Evolutionary conservation across 2,113 vertebrate genomes (phyloP).

Genomic region (Odocoileus virginianus): DNA sequence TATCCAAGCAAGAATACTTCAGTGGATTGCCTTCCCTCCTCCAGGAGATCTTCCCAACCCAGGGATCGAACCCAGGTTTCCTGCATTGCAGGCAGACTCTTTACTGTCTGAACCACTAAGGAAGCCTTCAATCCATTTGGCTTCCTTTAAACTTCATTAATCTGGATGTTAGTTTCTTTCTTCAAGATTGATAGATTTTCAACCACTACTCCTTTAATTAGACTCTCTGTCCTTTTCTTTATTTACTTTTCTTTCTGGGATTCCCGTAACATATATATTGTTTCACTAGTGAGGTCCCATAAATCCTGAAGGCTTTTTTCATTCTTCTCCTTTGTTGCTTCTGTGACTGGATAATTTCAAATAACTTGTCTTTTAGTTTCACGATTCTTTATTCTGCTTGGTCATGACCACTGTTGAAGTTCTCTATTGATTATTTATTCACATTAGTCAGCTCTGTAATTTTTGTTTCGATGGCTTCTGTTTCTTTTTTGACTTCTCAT

Average conservation of each 20-base stretch:
- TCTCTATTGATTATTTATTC: not conserved
- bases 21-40: not conserved
- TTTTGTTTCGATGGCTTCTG: not conserved
- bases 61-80: not conserved
- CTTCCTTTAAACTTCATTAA: not conserved
- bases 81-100: not conserved
- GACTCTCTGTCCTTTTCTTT: not conserved
- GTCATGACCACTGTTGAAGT: not conserved
- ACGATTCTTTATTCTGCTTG: not conserved
- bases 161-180: not conserved
- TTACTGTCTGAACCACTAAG: not conserved
- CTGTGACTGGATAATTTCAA: not conserved
- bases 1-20: not conserved
- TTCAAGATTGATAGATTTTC: not conserved
- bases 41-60: not conserved
- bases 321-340: not conserved
- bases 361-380: not conserved
- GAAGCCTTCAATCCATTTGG: not conserved
- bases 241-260: not conserved
- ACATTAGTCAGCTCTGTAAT: not conserved
- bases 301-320: not conserved
- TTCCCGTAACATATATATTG: not conserved
- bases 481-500: not conserved
- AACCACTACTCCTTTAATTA: not conserved
- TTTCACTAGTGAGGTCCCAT: not conserved